Percentiles rank a stretch among this genome's conserved stretches.
phyloP scores from a whole-genome alignment of 1,140 invertebrate species.

The Ostrea edulis region DNA sequence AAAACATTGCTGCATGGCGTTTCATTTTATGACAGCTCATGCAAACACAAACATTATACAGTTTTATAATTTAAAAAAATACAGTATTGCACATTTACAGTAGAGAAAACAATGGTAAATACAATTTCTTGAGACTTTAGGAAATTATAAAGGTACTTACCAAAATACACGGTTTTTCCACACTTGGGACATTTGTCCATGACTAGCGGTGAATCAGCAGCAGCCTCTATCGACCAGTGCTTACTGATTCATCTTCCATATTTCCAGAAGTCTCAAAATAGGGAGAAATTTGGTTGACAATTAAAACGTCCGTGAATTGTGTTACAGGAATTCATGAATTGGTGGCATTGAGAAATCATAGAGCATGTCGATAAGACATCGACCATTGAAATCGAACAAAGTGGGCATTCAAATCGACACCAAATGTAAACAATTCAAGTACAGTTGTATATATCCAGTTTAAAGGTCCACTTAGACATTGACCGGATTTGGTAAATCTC shows the following conservation, averaged over 20 bases:
- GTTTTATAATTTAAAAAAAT: too few species aligned
- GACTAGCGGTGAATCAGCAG: neutral
- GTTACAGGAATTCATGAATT: conserved; percentile 5
- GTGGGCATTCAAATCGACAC: conserved; percentile 26
- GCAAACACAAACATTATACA: too few species aligned
- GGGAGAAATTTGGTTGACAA: neutral
- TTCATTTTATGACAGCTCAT: too few species aligned
- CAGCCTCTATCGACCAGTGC: neutral
- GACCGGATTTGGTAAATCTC: neutral
- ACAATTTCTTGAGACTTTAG: too few species aligned
- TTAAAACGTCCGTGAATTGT: neutral
- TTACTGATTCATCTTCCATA: neutral
- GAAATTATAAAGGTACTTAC: conserved; percentile 49
- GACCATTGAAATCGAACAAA: conserved; percentile 26
- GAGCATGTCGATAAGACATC: conserved; percentile 34
- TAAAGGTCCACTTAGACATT: conserved; percentile 17
- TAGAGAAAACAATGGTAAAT: too few species aligned
- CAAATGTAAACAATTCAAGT: conserved; percentile 6
- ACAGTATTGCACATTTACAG: too few species aligned
- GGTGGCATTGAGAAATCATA: conserved; percentile 23
- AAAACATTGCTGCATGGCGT: too few species aligned
- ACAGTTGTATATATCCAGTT: conserved; percentile 19
- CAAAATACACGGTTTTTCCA: conserved; percentile 68
- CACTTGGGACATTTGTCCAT: conserved; percentile 58
- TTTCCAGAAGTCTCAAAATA: neutral